These are phyloP conservation scores for Heterodera schachtii DNA, from an alignment of 1,140 invertebrate species.

Conservation along the genomic window DNA sequence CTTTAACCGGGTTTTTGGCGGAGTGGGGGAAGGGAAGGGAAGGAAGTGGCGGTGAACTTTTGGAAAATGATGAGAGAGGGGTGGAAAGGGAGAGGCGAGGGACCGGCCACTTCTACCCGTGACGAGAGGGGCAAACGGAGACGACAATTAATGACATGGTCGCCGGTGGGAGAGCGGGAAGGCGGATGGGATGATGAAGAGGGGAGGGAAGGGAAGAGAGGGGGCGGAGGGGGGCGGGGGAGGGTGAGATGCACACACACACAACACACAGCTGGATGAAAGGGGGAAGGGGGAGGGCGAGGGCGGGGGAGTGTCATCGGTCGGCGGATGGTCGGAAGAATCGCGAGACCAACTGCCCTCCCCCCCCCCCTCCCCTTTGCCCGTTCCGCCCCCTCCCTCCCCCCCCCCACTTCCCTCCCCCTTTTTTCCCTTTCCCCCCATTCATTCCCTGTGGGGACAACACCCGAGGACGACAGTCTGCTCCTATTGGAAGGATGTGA, in stretches of 20 bases:
- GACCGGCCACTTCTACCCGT: background rate
- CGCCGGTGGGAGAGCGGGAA: background rate
- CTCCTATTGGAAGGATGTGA: background rate
- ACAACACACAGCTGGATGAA: background rate
- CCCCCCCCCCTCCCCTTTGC: background rate
- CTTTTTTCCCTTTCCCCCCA: background rate
- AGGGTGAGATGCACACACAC: background rate
- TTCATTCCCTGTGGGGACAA: background rate
- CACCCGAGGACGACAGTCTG: slow-evolving; percentile 4
- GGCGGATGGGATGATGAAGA: background rate
- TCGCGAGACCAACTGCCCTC: slow-evolving; percentile 1
- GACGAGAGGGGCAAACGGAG: background rate
- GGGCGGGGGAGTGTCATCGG: background rate
- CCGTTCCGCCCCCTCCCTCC: background rate
- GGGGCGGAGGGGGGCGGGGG: background rate
- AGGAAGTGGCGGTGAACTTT: background rate
- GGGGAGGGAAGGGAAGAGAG: background rate
- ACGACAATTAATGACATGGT: background rate
- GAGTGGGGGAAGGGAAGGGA: background rate
- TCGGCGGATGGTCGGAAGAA: background rate
- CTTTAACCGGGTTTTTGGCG: background rate
- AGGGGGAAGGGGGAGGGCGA: background rate
- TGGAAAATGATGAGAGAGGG: background rate
- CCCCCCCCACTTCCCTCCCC: background rate
- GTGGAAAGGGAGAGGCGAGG: background rate